Conservation (phyloP, 2,888 invertebrate species). For the Monochamus alternatus region DNA sequence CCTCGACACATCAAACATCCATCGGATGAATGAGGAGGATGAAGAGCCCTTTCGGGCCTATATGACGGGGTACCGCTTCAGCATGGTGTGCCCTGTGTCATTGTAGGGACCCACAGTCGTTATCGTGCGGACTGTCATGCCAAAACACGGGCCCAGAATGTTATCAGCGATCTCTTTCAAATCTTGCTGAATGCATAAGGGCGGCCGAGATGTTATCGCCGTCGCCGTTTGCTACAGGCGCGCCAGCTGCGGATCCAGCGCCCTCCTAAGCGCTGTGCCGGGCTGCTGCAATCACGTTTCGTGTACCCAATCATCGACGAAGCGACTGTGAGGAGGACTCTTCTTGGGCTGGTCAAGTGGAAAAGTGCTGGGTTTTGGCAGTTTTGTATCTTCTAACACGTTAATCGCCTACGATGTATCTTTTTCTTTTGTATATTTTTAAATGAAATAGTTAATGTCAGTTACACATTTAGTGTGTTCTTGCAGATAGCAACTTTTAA, state of each 20-base stretch:
- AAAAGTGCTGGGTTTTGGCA: conserved; percentile 22
- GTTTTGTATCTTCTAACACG: background rate
- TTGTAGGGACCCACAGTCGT: conserved; percentile 67
- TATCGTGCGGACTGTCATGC: conserved; percentile 72
- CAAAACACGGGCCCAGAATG: conserved; percentile 72
- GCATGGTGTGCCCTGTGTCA: conserved; percentile 51
- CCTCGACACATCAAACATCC: conserved; percentile 48
- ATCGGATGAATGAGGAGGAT: conserved; percentile 56
- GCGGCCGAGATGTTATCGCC: conserved; percentile 69
- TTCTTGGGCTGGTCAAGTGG: conserved; percentile 23
- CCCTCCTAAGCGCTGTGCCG: conserved; percentile 30
- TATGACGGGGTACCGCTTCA: conserved; percentile 23
- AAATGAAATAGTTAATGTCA: too few species aligned
- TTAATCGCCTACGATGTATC: too few species aligned
- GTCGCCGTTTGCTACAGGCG: conserved; percentile 67
- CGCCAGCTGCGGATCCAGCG: conserved; percentile 66
- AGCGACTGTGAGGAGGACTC: conserved; percentile 18
- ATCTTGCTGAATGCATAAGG: conserved; percentile 73
- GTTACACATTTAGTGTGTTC: too few species aligned
- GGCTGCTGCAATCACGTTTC: conserved; percentile 21
- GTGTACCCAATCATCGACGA: conserved; percentile 2
- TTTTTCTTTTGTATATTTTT: too few species aligned
- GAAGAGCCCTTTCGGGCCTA: conserved; percentile 58
- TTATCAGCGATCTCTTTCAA: conserved; percentile 72
- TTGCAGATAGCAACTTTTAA: too few species aligned